These are phyloP conservation scores for Pedionomus torquatus DNA, from an alignment of 2,113 vertebrate genomes.

Conservation along the genomic window DNA sequence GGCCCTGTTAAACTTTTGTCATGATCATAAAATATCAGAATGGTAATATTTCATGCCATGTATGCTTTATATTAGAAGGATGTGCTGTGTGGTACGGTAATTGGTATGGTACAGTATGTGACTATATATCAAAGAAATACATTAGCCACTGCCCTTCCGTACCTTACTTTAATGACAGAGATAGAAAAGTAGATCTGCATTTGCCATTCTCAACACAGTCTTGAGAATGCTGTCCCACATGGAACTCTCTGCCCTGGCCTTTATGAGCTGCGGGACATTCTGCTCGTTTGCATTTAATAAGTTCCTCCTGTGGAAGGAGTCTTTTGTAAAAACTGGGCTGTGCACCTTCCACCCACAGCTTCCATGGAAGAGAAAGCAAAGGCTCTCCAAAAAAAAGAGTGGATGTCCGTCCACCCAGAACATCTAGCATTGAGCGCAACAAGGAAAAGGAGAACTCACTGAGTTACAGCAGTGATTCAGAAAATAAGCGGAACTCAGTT, in stretches of 20 bases:
- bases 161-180: background rate
- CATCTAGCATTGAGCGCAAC: slow-evolving; percentile 83
- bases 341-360: slow-evolving; percentile 73
- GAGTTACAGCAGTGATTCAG: slow-evolving; percentile 65
- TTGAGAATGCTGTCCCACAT: background rate
- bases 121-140: background rate
- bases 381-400: slow-evolving; percentile 87
- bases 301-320: background rate
- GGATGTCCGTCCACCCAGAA: slow-evolving; percentile 84
- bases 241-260: background rate
- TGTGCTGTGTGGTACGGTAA: fast-evolving
- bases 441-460: slow-evolving; percentile 71
- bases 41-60: background rate
- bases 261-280: background rate
- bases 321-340: background rate
- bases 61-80: slow-evolving; percentile 6
- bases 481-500: slow-evolving; percentile 71
- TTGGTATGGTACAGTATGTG: background rate
- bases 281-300: background rate
- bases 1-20: background rate
- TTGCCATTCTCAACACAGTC: background rate
- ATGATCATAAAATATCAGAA: background rate
- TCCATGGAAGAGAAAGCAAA: slow-evolving; percentile 86
- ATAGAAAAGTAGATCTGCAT: background rate
- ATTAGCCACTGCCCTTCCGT: background rate